phyloP scores from a whole-genome alignment of 2,797 vertebrate genomes.

The Tarsius wallacei region DNA sequence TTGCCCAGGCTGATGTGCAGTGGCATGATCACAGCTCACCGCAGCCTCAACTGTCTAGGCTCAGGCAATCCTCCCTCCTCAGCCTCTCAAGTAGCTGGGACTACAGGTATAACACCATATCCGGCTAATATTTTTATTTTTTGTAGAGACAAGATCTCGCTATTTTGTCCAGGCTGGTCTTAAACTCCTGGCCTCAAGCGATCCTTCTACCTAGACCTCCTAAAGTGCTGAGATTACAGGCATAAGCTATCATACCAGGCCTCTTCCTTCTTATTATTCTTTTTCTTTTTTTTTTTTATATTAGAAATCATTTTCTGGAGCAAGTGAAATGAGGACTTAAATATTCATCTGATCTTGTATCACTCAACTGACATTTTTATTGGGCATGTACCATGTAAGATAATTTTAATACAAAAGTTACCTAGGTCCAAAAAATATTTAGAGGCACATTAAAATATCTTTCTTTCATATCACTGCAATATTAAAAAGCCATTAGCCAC shows the following conservation, averaged over 20 bases:
- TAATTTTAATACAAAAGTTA: not conserved
- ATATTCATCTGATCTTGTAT: not conserved
- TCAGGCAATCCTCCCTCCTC: not conserved
- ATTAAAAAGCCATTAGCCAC: not conserved
- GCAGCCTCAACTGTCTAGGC: not conserved
- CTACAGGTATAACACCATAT: not conserved
- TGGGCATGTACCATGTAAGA: not conserved
- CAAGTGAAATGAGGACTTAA: not conserved
- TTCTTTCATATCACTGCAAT: not conserved
- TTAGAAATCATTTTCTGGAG: not conserved
- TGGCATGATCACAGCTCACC: not conserved
- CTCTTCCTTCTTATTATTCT: not conserved
- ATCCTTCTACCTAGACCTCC: not conserved
- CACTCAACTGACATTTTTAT: not conserved
- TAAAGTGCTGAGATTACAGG: not conserved
- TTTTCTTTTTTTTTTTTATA: not conserved
- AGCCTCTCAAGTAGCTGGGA: not conserved
- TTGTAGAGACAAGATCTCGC: not conserved
- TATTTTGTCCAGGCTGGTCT: not conserved
- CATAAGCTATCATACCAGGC: not conserved
- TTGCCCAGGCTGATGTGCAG: not conserved
- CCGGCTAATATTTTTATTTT: not conserved
- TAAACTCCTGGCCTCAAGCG: not conserved
- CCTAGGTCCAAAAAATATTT: not conserved
- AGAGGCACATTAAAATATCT: not conserved